Evolutionary conservation across 1,140 invertebrate species (phyloP), one percentile per base, ranked within the genome.

Genomic region (Arion vulgaris): DNA sequence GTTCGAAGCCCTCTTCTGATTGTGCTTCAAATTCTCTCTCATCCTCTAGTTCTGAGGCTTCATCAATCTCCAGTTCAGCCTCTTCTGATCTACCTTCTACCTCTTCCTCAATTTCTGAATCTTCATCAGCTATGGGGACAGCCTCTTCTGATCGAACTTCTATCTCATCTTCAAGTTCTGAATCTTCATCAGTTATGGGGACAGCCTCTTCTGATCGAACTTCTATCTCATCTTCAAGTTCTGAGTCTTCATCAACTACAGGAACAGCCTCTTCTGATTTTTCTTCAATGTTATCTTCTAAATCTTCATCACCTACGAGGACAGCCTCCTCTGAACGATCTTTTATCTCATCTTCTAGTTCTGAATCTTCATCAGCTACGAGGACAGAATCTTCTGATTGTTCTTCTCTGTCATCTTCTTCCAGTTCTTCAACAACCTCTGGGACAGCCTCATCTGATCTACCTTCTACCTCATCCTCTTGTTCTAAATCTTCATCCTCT

Each of bases 401-500:
- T 57, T 57, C 53, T 57, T 57, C 53, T 57, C 23, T 23, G 9
- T 57, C 41, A 62, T 41, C 38, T 57, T 57, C 53, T 57, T 11
- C 53, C 23, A 4, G 2, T 5, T 57, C 5, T 57, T 57, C 53
- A 15, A 15, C 53, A 23, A 23, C 19, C 23, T 19, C 45, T 11
- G 9, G 19, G 9, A 11, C 19, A 15, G 9, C 53, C 23, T 57
- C 53, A 15, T 49, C 45, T 49, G n/a, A n/a, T n/a, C n/a, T n/a
- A n/a, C n/a, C n/a, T n/a, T n/a, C n/a, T n/a, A n/a, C n/a, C n/a
- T n/a, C n/a, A n/a, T n/a, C n/a, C n/a, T 32, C 39, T 41, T 81
- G 91, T 76, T 92, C 92, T 82, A 92, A 90, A 82, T 85, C 89
- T 83, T 94, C 93, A 87, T 94, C 93, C 36, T 91, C 79, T 73